phyloP scores from a whole-genome alignment of 2,888 invertebrate species.

The Andrena praecox region DNA sequence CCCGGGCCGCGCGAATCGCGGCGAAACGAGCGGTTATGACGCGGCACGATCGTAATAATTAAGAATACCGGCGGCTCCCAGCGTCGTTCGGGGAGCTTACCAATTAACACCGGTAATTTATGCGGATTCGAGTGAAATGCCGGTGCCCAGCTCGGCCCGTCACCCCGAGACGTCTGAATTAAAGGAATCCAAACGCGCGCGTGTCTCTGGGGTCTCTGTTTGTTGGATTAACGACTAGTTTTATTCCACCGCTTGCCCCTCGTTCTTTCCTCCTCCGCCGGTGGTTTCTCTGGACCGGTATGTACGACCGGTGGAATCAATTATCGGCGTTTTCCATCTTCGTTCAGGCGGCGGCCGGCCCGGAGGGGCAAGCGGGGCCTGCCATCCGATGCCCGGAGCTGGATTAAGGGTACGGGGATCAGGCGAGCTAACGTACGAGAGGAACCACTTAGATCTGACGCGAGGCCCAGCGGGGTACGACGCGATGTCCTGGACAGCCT shows the following conservation, averaged over 20 bases:
- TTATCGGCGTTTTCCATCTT: slow-evolving; percentile 67
- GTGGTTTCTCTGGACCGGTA: not conserved
- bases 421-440: slow-evolving; percentile 48
- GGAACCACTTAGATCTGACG: slow-evolving; percentile 68
- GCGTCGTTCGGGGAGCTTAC: not conserved
- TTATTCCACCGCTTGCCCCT: slow-evolving; percentile 8
- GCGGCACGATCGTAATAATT: slow-evolving; percentile 14
- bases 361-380: not conserved
- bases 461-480: slow-evolving; percentile 73
- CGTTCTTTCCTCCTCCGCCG: not conserved
- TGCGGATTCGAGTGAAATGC: slow-evolving; percentile 5
- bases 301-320: slow-evolving; percentile 63
- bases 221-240: slow-evolving; percentile 44
- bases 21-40: slow-evolving; percentile 13
- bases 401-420: slow-evolving; percentile 60
- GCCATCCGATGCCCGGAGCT: slow-evolving; percentile 41
- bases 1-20: not conserved
- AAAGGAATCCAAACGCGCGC: slow-evolving; percentile 15
- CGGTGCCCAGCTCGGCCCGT: not conserved
- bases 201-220: slow-evolving; percentile 20
- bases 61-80: slow-evolving; percentile 1
- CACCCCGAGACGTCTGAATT: slow-evolving; percentile 40
- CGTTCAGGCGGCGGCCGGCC: slow-evolving; percentile 2
- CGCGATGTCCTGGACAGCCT: slow-evolving; percentile 73
- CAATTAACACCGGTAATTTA: slow-evolving; percentile 38